Evolutionary conservation across 2,113 vertebrate species (phyloP), one percentile per base, ranked within the genome.

Genomic region (Periophthalmus modestus): DNA sequence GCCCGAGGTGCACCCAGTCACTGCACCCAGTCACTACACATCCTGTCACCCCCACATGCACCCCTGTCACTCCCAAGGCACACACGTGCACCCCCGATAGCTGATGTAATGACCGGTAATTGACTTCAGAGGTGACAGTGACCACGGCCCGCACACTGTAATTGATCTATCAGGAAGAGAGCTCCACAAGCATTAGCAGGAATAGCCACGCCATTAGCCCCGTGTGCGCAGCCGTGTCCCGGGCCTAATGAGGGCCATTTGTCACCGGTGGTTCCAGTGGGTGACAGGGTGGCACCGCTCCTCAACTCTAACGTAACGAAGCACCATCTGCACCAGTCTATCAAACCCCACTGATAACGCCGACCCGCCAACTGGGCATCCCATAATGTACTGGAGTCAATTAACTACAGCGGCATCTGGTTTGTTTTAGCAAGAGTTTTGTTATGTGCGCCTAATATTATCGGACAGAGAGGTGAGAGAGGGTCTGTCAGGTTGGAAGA

Each of bases 231-330:
- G 80, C 82, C 74, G 79, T 74, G 67, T 90, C 87, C 89, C 83
- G 86, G 82, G 75, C 84, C 81, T 91, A 93, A 93, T 92, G 90
- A 91, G 80, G 87, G 81, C 84, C 82, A 92, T 94, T 90, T 88
- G 90, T 93, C 90, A 92, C 74, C 81, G 66, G 59, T 57, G 86
- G 75, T 82, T 89, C 84, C 73, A 75, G 86, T 85, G 80, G 88
- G 89, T 90, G 88, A 88, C 85, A 75, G 73, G 7, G 28, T 43
- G 67, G 69, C 65, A 63, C 61, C 74, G 74, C 82, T 82, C 84
- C 70, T 66, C n/a, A 73, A 3, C 77, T 54, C 62, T 33, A 28
- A 16, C 36, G 28, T 63, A 65, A 65, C 39, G 34, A 39, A 39
- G 19, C 62, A 65, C 57, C 57, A 59, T 23, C 57, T 24, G 57